These are phyloP conservation scores for Campoletis sonorensis DNA, from an alignment of 1,140 invertebrate species.

Conservation along the genomic window DNA sequence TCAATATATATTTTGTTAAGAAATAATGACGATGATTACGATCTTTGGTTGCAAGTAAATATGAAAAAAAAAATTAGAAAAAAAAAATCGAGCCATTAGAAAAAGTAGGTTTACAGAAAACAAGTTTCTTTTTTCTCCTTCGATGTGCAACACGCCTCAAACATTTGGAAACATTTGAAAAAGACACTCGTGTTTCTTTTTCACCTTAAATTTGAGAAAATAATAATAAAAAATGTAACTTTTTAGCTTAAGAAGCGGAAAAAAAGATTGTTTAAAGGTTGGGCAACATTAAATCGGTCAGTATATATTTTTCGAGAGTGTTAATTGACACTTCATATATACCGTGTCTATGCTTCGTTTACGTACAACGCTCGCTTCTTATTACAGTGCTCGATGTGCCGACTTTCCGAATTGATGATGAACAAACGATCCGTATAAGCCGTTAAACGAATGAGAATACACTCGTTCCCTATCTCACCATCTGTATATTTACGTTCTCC, in stretches of 20 bases:
- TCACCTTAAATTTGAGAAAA: no score
- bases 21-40: constrained; percentile 1
- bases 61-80: not conserved
- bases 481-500: constrained; percentile 31
- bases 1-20: no score
- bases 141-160: not conserved
- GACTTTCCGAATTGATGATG: constrained; percentile 27
- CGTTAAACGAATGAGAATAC: not conserved
- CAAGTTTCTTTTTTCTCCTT: not conserved
- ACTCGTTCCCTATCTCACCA: not conserved
- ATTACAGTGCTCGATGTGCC: constrained; percentile 6
- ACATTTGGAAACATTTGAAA: no score
- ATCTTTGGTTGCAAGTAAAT: not conserved
- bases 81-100: not conserved
- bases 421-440: not conserved
- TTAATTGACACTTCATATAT: constrained; percentile 71
- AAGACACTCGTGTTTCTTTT: not conserved
- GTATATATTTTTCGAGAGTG: constrained; percentile 62
- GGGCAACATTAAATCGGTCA: constrained; percentile 52
- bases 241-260: constrained; percentile 1
- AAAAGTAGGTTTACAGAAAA: not conserved
- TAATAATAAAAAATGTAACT: constrained; percentile 10
- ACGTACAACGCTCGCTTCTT: constrained; percentile 1
- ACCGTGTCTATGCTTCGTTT: not conserved
- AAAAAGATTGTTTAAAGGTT: not conserved